Evolutionary conservation across 2,888 invertebrate genomes (phyloP).

Genomic region (Cistogaster globosa): DNA sequence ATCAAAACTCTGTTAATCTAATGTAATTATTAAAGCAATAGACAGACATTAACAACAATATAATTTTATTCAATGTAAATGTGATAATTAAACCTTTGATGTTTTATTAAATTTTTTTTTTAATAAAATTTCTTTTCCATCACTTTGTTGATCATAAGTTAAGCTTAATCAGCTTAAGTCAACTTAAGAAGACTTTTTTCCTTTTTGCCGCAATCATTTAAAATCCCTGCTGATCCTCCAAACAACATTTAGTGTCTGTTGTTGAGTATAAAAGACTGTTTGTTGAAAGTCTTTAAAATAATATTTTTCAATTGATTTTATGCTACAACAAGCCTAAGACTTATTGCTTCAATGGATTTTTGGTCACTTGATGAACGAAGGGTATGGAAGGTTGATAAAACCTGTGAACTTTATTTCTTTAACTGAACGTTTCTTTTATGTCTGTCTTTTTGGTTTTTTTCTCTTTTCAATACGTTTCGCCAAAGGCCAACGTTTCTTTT

Average conservation of each 20-base stretch:
- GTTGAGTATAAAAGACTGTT: conserved; percentile 48
- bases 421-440: conserved; percentile 18
- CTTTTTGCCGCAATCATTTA: not conserved
- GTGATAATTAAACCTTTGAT: too few relatives aligned
- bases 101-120: too few relatives aligned
- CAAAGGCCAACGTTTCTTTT: conserved; percentile 45
- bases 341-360: conserved; percentile 65
- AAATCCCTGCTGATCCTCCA: conserved; percentile 62
- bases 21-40: too few relatives aligned
- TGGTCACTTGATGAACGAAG: conserved; percentile 36
- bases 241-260: conserved; percentile 65
- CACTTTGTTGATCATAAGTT: not conserved
- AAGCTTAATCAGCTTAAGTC: not conserved
- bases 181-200: conserved; percentile 43
- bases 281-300: conserved; percentile 65
- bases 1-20: too few relatives aligned
- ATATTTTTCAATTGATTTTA: conserved; percentile 69
- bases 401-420: conserved; percentile 65
- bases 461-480: conserved; percentile 55
- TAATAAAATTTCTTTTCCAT: too few relatives aligned
- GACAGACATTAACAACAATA: too few relatives aligned
- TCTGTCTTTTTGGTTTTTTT: conserved; percentile 2
- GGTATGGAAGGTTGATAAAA: conserved; percentile 38
- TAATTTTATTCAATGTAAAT: too few relatives aligned
- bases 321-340: conserved; percentile 65